phyloP scores from a whole-genome alignment of 2,797 vertebrate species.

The Euthynnus affinis region DNA sequence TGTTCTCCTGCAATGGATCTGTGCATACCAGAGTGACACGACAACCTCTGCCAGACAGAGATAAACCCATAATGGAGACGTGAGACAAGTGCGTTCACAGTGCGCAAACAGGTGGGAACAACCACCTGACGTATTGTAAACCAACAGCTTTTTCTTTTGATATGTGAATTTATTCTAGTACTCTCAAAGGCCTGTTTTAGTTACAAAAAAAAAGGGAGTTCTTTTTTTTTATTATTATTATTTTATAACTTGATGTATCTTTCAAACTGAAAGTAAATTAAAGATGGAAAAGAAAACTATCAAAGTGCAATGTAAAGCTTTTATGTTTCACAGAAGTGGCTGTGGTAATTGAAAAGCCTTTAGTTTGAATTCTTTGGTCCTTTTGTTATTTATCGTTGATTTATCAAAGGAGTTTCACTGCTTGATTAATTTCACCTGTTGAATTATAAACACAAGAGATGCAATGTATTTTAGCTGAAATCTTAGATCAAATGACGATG shows the following conservation, averaged over 20 bases:
- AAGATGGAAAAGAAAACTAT: no score
- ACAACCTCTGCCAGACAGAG: slow-evolving; percentile 70
- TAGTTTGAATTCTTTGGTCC: neutral
- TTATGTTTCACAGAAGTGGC: neutral
- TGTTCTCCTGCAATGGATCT: slow-evolving; percentile 67
- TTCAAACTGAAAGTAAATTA: neutral
- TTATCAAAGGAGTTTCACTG: slow-evolving; percentile 21
- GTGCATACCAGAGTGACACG: slow-evolving; percentile 58
- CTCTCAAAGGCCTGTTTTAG: neutral
- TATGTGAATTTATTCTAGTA: neutral
- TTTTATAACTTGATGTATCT: neutral
- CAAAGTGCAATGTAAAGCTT: neutral
- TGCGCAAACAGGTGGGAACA: slow-evolving; percentile 48
- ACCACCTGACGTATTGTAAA: slow-evolving; percentile 29
- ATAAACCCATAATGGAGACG: slow-evolving; percentile 67
- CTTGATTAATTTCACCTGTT: slow-evolving; percentile 20
- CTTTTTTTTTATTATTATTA: neutral
- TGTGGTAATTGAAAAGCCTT: neutral
- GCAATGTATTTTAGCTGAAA: neutral
- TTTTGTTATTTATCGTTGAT: slow-evolving; percentile 10
- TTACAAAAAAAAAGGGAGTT: neutral
- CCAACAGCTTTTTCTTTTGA: neutral
- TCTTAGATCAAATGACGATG: neutral
- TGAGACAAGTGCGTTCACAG: slow-evolving; percentile 38
- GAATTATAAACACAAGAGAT: slow-evolving; percentile 1